Evolutionary conservation across 2,888 invertebrate genomes (phyloP).

Genomic region (Phragmatobia fuliginosa): DNA sequence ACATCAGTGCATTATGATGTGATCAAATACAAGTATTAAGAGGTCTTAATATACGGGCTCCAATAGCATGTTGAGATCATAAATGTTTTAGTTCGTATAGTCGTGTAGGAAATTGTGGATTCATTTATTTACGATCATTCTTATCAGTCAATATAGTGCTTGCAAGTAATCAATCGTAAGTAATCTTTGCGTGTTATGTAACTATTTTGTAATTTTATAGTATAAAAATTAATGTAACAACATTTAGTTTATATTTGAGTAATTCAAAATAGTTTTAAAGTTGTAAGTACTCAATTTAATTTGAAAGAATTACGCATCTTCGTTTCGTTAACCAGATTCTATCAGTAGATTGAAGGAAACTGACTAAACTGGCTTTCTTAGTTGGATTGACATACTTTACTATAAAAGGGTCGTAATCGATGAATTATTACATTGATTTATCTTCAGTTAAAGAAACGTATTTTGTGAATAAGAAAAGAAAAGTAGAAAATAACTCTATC

Average conservation of each 20-base stretch:
- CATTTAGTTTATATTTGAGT: not conserved
- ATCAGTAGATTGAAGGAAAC: not conserved
- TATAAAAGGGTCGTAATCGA: not conserved
- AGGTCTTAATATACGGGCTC: conserved; percentile 43
- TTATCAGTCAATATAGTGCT: conserved; percentile 44
- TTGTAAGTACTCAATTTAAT: not conserved
- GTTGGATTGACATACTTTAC: not conserved
- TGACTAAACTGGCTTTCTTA: too few relatives aligned
- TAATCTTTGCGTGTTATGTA: conserved; percentile 25
- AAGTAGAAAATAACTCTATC: too few relatives aligned
- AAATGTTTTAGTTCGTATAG: conserved; percentile 62
- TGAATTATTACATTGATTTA: not conserved
- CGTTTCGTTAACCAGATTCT: not conserved
- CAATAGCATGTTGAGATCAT: conserved; percentile 63
- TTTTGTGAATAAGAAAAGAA: not conserved
- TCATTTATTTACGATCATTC: conserved; percentile 32
- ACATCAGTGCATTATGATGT: conserved; percentile 70
- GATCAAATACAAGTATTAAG: conserved; percentile 43
- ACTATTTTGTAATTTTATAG: not conserved
- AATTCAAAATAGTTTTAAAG: not conserved
- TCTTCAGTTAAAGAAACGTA: too few relatives aligned
- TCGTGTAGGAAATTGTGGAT: conserved; percentile 38
- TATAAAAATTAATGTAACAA: conserved; percentile 1
- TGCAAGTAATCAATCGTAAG: conserved; percentile 27
- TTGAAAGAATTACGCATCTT: not conserved